phyloP scores from a whole-genome alignment of 2,888 invertebrate species.

The Gastrophysa polygoni region DNA sequence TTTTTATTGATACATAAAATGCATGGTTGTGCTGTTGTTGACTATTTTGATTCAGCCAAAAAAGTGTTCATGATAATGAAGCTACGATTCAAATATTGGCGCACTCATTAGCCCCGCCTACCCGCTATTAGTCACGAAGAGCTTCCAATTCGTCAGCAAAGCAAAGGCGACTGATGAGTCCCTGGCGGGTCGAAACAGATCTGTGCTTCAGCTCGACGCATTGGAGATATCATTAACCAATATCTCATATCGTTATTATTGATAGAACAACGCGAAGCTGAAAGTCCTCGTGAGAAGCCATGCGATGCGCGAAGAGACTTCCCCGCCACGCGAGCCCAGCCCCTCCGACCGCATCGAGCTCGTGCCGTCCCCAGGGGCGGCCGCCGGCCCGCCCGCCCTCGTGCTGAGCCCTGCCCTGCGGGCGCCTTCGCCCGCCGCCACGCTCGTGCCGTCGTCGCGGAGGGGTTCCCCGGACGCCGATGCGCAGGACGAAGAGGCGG shows the following conservation, averaged over 20 bases:
- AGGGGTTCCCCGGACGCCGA: conserved; percentile 35
- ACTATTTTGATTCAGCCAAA: too few relatives aligned
- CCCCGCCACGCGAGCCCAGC: conserved; percentile 61
- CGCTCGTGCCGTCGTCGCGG: conserved; percentile 48
- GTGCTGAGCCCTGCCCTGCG: conserved; percentile 50
- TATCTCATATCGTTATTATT: conserved; percentile 36
- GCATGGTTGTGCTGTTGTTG: too few relatives aligned
- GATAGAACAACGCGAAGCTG: conserved; percentile 73
- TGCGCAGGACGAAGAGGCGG: conserved; percentile 23
- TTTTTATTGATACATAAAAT: too few relatives aligned
- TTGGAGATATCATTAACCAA: too few relatives aligned
- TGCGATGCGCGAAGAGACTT: conserved; percentile 85
- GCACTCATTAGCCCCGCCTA: too few relatives aligned
- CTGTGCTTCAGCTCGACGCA: too few relatives aligned
- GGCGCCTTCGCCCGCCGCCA: conserved; percentile 48
- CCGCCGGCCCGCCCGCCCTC: conserved; percentile 45
- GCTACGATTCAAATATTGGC: too few relatives aligned
- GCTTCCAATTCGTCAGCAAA: too few relatives aligned
- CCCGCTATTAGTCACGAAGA: too few relatives aligned
- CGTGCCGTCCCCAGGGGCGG: conserved; percentile 46
- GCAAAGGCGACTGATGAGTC: too few relatives aligned
- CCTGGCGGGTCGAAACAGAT: too few relatives aligned
- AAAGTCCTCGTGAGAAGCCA: conserved; percentile 87
- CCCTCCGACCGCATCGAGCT: conserved; percentile 51
- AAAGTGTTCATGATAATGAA: too few relatives aligned